Percentiles rank a stretch among this genome's conserved stretches.
phyloP scores from a whole-genome alignment of 2,113 vertebrate species.

The Phodopus roborovskii region DNA sequence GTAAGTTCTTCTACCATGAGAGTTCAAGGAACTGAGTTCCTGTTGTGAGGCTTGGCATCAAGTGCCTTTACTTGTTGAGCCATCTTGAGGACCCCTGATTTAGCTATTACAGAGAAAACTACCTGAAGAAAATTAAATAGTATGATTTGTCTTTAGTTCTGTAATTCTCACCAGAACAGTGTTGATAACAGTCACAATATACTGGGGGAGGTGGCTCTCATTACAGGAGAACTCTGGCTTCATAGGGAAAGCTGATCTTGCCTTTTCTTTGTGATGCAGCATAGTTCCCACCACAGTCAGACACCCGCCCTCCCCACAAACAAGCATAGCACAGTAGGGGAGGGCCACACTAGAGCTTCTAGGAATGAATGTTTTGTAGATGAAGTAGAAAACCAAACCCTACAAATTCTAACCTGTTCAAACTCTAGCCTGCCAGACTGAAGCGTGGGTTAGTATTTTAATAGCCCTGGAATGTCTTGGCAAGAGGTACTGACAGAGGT shows the following conservation, averaged over 20 bases:
- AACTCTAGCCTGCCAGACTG: neutral
- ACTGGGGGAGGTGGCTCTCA: neutral
- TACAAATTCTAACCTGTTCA: neutral
- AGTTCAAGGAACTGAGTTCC: neutral
- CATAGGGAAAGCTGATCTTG: neutral
- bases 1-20: neutral
- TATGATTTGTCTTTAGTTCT: constrained; percentile 6
- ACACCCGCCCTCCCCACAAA: neutral
- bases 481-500: neutral
- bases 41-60: neutral
- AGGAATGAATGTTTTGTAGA: neutral
- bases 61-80: neutral
- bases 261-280: neutral
- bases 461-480: neutral
- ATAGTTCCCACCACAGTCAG: neutral
- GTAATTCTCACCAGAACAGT: neutral
- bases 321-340: neutral
- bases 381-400: neutral
- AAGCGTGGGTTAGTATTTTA: constrained; percentile 38
- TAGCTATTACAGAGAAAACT: neutral
- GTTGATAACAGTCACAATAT: neutral
- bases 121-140: constrained; percentile 20
- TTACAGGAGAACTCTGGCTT: neutral
- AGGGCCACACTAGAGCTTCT: neutral
- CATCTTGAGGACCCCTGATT: neutral